A percentile compares a stretch with the other conserved stretches of the same genome.
phyloP scores from a whole-genome alignment of 2,797 vertebrate species.

The Vultur gryphus region DNA sequence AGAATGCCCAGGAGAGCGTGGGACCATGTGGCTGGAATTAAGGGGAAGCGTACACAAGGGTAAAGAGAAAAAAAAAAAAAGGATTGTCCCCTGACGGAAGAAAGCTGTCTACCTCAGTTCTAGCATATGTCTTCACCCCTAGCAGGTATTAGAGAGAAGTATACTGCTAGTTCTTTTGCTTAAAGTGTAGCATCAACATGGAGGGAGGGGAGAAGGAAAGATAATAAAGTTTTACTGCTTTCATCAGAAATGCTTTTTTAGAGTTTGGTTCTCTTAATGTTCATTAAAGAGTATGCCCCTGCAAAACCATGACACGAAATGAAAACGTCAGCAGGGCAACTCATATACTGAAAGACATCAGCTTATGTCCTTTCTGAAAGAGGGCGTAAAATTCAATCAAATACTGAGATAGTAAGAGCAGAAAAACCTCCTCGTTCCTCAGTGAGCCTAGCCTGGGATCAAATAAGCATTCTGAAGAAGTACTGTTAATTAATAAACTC shows the following conservation, averaged over 20 bases:
- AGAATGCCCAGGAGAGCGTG: neutral
- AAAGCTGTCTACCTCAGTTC: neutral
- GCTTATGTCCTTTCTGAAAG: neutral
- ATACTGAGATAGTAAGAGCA: neutral
- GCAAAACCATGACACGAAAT: neutral
- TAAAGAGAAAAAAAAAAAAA: neutral
- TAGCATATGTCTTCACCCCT: neutral
- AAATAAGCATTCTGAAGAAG: neutral
- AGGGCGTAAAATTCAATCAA: neutral
- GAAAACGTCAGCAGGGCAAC: neutral
- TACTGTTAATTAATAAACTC: neutral
- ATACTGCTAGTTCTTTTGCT: neutral
- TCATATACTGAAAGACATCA: neutral
- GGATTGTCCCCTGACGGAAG: neutral
- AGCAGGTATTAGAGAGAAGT: neutral
- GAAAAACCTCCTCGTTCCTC: fast-evolving
- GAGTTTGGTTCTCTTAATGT: neutral
- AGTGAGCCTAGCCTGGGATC: neutral
- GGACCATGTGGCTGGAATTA: neutral
- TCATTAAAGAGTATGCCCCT: neutral
- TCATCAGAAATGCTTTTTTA: neutral
- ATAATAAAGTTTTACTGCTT: neutral
- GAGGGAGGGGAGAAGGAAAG: neutral
- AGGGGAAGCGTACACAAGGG: neutral
- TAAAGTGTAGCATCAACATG: neutral